Conservation (phyloP, 2,113 vertebrate genomes). For the Mirza zaza region DNA sequence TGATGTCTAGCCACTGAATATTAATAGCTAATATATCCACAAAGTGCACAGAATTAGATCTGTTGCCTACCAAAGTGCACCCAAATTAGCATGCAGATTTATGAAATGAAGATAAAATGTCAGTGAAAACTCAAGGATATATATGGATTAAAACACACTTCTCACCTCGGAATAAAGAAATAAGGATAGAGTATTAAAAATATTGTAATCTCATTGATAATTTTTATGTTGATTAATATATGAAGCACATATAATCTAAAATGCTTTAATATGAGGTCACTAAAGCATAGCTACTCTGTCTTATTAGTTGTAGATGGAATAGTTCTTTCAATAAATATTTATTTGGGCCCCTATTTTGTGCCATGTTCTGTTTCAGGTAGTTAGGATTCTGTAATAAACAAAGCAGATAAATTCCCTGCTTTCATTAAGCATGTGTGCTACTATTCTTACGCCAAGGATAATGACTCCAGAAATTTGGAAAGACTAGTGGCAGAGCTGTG, state of each 20-base stretch:
- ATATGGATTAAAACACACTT: constrained; percentile 9
- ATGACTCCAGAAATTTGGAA: background rate
- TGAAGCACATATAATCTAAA: constrained; percentile 6
- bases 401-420: background rate
- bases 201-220: no score
- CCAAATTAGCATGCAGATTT: constrained; percentile 31
- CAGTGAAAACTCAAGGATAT: constrained; percentile 15
- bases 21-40: background rate
- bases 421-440: background rate
- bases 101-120: constrained; percentile 24
- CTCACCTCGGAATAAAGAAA: constrained; percentile 25
- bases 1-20: background rate
- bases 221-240: background rate
- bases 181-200: background rate
- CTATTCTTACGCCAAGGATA: background rate
- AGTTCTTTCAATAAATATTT: constrained; percentile 33
- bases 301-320: background rate
- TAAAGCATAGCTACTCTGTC: background rate
- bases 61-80: background rate
- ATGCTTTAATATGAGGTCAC: background rate
- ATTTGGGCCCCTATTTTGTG: background rate
- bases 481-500: background rate
- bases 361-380: background rate
- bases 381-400: background rate
- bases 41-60: background rate